Conservation (phyloP, 2,797 vertebrate genomes). For the Phrynocephalus guinanensis region DNA sequence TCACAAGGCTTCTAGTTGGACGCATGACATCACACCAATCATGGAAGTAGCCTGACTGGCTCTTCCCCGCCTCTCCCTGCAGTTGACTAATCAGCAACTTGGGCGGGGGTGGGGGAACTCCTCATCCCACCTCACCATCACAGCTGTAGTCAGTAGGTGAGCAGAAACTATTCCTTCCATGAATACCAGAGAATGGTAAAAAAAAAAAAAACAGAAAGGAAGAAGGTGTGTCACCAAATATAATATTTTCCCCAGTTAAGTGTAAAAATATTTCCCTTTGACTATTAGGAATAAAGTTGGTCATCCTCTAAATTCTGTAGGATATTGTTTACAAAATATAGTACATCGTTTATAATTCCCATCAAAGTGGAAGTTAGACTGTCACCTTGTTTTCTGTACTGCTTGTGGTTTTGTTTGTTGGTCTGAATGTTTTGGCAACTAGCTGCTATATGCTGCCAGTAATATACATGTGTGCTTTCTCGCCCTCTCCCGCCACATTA, state of each 20-base stretch:
- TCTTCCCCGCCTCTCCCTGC: too few species aligned
- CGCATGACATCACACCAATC: too few species aligned
- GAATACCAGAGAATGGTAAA: background rate
- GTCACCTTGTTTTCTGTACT: background rate
- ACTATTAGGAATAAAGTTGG: background rate
- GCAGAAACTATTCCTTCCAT: background rate
- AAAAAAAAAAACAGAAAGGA: background rate
- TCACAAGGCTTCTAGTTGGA: too few species aligned
- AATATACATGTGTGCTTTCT: background rate
- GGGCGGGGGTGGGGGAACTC: too few species aligned
- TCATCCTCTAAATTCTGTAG: slow-evolving; percentile 2
- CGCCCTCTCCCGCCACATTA: too few species aligned
- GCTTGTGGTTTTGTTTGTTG: background rate
- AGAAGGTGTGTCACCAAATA: background rate
- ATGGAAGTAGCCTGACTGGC: too few species aligned
- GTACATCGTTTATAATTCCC: background rate
- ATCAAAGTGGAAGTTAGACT: slow-evolving; percentile 2
- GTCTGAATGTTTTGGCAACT: background rate
- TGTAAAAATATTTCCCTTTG: slow-evolving; percentile 8
- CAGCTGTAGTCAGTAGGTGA: background rate
- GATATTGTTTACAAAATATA: background rate
- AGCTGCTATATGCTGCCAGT: background rate
- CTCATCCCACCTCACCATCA: too few species aligned
- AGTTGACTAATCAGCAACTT: too few species aligned
- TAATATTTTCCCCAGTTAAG: background rate